These are phyloP conservation scores for Osmerus mordax DNA, from an alignment of 2,113 vertebrate genomes.

Conservation along the genomic window DNA sequence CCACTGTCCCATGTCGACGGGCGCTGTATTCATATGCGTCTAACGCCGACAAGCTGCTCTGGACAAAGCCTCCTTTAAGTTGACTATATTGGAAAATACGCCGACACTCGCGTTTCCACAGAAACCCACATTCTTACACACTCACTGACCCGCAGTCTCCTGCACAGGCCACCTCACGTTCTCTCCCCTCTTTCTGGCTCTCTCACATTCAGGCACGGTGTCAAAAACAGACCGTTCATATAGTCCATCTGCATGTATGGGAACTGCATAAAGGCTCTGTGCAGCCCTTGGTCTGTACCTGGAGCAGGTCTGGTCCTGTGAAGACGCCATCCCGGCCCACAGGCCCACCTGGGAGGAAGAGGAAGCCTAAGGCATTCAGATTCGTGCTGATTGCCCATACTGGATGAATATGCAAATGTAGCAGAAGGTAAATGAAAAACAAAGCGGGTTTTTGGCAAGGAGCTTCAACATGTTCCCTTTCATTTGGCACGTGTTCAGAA, in stretches of 20 bases:
- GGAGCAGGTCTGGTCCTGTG: too few relatives aligned
- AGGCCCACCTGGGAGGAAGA: constrained; percentile 43
- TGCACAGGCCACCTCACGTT: background rate
- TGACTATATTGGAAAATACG: constrained; percentile 25
- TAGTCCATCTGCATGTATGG: too few relatives aligned
- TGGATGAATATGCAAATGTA: constrained; percentile 70
- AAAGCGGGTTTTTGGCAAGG: constrained; percentile 61
- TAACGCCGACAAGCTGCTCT: constrained; percentile 32
- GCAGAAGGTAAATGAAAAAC: constrained; percentile 66
- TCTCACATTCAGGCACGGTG: too few relatives aligned
- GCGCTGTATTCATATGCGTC: constrained; percentile 39
- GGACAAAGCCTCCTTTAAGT: constrained; percentile 15
- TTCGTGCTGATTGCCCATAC: constrained; percentile 59
- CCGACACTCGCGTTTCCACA: constrained; percentile 30
- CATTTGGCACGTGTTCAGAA: constrained; percentile 61
- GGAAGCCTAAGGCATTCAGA: constrained; percentile 54
- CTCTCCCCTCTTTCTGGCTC: background rate
- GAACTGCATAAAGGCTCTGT: too few relatives aligned
- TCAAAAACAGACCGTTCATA: too few relatives aligned
- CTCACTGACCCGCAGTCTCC: constrained; percentile 29
- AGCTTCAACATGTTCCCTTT: constrained; percentile 54
- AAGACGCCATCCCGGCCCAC: background rate
- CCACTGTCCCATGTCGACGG: constrained; percentile 19
- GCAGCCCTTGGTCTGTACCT: too few relatives aligned
- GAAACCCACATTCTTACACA: constrained; percentile 12